phyloP scores from a whole-genome alignment of 2,797 vertebrate genomes.

The Cephalopachus bancanus region DNA sequence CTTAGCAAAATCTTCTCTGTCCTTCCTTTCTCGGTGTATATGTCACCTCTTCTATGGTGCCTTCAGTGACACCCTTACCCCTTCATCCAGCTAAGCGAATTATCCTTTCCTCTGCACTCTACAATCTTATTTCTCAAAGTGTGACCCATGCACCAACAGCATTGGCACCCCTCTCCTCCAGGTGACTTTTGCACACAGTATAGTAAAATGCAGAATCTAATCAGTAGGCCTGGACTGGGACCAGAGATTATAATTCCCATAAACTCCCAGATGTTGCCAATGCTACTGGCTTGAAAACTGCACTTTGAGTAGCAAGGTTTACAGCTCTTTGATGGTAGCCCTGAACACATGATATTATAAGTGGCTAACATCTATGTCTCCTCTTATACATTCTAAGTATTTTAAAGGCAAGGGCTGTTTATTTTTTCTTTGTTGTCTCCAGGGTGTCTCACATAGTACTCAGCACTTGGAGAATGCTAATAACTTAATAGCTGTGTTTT shows the following conservation, averaged over 20 bases:
- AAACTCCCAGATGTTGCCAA: background rate
- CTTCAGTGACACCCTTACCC: background rate
- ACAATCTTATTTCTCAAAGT: background rate
- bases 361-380: background rate
- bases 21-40: background rate
- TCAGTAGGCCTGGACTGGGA: background rate
- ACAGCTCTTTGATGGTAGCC: background rate
- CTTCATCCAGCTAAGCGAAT: background rate
- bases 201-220: conserved; percentile 45
- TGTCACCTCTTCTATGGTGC: background rate
- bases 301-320: background rate
- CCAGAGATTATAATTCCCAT: background rate
- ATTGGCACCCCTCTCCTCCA: background rate
- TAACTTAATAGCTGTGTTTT: conserved; percentile 34
- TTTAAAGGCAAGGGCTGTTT: background rate
- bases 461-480: background rate
- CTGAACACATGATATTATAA: background rate
- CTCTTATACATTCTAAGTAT: conserved; percentile 1
- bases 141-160: background rate
- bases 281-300: background rate
- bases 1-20: background rate
- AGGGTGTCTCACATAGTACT: background rate
- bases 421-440: background rate
- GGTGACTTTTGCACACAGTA: background rate
- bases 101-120: background rate